phyloP scores from a whole-genome alignment of 2,113 vertebrate species.

The Apodemus sylvaticus region DNA sequence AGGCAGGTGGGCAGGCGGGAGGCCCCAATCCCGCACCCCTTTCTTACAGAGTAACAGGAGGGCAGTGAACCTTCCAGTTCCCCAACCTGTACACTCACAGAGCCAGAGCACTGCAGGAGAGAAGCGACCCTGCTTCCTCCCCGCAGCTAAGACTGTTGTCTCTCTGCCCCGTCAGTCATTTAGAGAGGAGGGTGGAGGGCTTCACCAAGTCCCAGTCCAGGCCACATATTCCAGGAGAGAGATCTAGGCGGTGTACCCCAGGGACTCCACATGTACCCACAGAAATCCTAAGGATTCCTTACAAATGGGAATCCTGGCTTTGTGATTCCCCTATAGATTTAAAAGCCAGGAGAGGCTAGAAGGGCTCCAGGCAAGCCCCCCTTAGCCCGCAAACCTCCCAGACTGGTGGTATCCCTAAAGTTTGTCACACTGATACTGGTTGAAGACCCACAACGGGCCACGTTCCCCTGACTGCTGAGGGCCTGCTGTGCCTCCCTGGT shows the following conservation, averaged over 20 bases:
- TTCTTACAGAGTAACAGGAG: neutral
- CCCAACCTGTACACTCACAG: fast-evolving
- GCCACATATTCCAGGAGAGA: no score
- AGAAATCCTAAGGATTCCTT: neutral
- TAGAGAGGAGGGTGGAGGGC: neutral
- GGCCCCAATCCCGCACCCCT: neutral
- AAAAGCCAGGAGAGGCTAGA: neutral
- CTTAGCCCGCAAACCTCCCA: neutral
- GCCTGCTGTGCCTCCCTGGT: neutral
- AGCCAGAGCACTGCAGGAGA: neutral
- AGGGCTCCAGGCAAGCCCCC: neutral
- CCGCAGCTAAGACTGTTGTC: neutral
- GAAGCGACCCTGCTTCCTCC: neutral
- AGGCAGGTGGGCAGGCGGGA: fast-evolving
- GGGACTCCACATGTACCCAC: fast-evolving
- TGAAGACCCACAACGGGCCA: neutral
- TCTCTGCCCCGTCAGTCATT: neutral
- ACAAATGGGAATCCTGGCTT: neutral
- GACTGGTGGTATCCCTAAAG: neutral
- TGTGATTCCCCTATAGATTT: neutral
- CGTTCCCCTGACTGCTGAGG: neutral
- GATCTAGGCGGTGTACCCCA: neutral
- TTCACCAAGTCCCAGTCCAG: neutral
- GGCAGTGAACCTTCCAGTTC: neutral
- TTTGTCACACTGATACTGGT: neutral